Evolutionary conservation across 2,797 vertebrate species (phyloP).

Genomic region (Lepidocolaptes lacrymiger): DNA sequence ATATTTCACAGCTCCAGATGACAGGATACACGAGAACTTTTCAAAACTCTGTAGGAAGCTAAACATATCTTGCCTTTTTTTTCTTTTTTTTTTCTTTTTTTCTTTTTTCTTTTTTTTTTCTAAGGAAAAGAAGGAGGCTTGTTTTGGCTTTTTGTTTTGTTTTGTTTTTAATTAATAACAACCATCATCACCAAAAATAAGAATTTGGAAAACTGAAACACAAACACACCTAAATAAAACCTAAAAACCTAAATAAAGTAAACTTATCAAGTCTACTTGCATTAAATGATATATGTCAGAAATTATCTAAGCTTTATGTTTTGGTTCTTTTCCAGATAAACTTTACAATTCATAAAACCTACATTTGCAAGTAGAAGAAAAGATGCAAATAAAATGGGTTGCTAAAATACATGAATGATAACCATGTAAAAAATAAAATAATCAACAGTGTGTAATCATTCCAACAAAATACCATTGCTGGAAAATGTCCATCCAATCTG

Average conservation of each 20-base stretch:
- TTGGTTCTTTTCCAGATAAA: not conserved
- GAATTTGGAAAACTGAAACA: not conserved
- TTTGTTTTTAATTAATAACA: not conserved
- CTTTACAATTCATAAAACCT: not conserved
- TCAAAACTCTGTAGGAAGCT: not conserved
- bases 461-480: not conserved
- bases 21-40: not conserved
- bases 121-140: not conserved
- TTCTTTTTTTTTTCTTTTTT: not conserved
- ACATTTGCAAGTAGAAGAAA: not conserved
- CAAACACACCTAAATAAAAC: rapidly evolving
- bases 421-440: not conserved
- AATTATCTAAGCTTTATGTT: not conserved
- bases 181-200: not conserved
- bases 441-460: rapidly evolving
- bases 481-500: not conserved
- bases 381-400: not conserved
- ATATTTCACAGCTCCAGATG: not conserved
- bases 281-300: not conserved
- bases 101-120: not conserved
- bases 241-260: not conserved
- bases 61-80: not conserved
- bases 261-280: not conserved
- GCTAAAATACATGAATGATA: not conserved
- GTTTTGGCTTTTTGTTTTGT: not conserved